Base-by-base conservation (phyloP, 2,113 vertebrate species). In the Danionella cerebrum region DNA sequence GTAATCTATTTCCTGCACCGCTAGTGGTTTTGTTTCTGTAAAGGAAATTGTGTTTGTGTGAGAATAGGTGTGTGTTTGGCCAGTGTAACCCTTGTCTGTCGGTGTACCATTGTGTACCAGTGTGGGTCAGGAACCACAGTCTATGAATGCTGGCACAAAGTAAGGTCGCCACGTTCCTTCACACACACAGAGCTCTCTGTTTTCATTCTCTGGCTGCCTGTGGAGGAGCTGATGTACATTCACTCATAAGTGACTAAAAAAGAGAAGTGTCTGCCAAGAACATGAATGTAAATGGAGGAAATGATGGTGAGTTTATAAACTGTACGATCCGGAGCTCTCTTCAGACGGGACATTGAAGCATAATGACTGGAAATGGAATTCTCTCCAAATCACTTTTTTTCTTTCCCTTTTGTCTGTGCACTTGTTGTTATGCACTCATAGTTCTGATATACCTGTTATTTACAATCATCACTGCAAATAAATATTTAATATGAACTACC, bases 251-350 rank as follows among this genome's bases (percentile, higher is more conserved):
- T 29, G 24, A 25, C 21, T 50, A 13, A 18, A 8, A 6, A 25
- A 22, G 22, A 24, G n/a, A n/a, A 50, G 11, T 2, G 11, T 82
- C 78, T 84, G 71, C 81, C 79, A 83, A 78, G 86, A 78, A 89
- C 87, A 85, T 88, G 89, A 71, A 81, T 87, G 82, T 87, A 89
- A 87, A 83, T 85, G 84, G 87, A 88, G 85, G 84, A 90, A 89
- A 93, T 89, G 86, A 78, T 87, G 92, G 91, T 89, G 87, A 83
- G 86, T 54, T 50, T 74, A 68, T 42, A 70, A 89, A 83, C 57
- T 53, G 14, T 35, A 25, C 19, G 16, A 21, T 45, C 16, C 22
- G 44, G 44, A 47, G 10, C 44, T 47, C 44, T 22, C 44, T 47
- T 21, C 18, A 47, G 19, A 21, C 18, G 19, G 19, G 12, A 45